Evolutionary conservation across 2,113 vertebrate species (phyloP), one percentile per base, ranked within the genome.

Genomic region (Entelurus aequoreus): DNA sequence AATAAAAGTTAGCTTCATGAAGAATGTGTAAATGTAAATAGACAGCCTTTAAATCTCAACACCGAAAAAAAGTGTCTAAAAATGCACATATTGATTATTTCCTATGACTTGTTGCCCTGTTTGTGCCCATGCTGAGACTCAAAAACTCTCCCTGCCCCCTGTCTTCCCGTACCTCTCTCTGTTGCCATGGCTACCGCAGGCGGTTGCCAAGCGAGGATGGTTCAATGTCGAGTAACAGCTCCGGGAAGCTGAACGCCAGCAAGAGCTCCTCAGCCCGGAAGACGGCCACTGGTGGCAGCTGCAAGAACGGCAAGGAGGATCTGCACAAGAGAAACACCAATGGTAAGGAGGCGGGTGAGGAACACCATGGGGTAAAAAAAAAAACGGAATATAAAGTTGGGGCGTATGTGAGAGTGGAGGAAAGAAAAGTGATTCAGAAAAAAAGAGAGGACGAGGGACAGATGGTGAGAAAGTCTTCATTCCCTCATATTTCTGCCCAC

Each of bases 161-260:
- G 60, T 63, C 50, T 38, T 62, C 68, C 28, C 14, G 19, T 46
- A 65, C 68, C 63, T 44, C 51, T 73, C 84, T 88, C 88, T 95
- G 95, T 98, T 98, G 92, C 94, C 90, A 93, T 98, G 96, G 93
- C 91, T 92, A 93, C 93, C 88, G 66, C 92, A 97, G 96, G 86
- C 90, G 76, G 89, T 94, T 95, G 85, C 94, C 94, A 63, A 98
- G 96, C 63, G 96, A 97, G 80, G 93, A 90, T 0, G 93, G 94
- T 84, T 99, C 97, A 56, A 87, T 96, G 89, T 91, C 93, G 78
- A 99, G 95, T 85, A 90, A 90, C 11, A 92, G 93, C 80, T 99
- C 97, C 3, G 95, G 90, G 72, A 98, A 98, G 89, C 91, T 93
- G 82, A 96, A 94, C 86, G 93, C 93, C 0, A 82, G 92, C 69